Evolutionary conservation across 2,113 vertebrate species (phyloP).

Genomic region (Phrynosoma blainvillii): DNA sequence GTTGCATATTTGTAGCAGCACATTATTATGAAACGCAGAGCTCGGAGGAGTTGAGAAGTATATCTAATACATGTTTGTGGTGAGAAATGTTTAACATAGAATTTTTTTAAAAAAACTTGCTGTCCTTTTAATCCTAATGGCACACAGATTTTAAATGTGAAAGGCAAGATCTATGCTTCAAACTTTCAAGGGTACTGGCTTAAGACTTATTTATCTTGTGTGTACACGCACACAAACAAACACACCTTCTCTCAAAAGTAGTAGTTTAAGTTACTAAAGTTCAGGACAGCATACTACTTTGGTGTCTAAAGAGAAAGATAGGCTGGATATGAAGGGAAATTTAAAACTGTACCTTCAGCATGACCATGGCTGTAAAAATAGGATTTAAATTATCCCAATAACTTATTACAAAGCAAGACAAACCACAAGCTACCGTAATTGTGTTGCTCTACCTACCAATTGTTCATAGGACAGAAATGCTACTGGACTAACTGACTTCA

Average conservation of each 20-base stretch:
- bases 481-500: neutral
- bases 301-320: neutral
- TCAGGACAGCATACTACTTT: fast-evolving
- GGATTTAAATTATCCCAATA: neutral
- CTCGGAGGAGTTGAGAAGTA: neutral
- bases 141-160: slow-evolving; percentile 28
- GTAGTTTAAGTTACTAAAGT: neutral
- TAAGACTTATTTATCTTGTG: slow-evolving; percentile 3
- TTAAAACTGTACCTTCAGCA: neutral
- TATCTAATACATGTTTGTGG: neutral
- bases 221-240: neutral
- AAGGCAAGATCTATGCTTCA: slow-evolving; percentile 28
- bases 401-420: neutral
- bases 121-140: neutral
- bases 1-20: neutral
- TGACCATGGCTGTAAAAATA: neutral
- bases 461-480: neutral
- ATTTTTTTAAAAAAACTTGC: neutral
- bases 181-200: neutral
- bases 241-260: neutral
- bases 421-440: neutral
- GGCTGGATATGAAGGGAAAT: fast-evolving
- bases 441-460: neutral
- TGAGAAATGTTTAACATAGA: neutral
- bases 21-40: neutral